Evolutionary conservation across 2,113 vertebrate genomes (phyloP).

Genomic region (Vidua macroura): DNA sequence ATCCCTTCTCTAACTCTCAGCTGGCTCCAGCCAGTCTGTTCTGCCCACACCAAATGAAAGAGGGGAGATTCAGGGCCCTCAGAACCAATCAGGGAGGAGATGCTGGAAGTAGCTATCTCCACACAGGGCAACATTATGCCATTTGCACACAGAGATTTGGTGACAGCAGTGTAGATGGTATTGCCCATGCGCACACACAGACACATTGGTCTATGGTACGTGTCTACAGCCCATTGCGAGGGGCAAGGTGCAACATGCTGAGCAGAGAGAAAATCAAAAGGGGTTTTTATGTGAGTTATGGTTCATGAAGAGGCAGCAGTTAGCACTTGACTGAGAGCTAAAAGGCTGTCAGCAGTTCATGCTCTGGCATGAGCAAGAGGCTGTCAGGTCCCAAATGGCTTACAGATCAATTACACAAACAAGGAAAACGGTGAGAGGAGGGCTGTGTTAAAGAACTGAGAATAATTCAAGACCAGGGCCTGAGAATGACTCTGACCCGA

Average conservation of each 20-base stretch:
- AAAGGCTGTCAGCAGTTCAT: background rate
- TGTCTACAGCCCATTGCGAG: background rate
- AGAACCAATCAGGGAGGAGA: accelerated
- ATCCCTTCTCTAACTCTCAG: background rate
- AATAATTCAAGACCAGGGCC: background rate
- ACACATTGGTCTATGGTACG: accelerated
- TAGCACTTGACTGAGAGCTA: background rate
- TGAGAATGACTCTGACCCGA: background rate
- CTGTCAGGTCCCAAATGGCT: background rate
- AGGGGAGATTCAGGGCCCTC: background rate
- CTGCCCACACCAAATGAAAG: background rate
- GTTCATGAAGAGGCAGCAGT: background rate
- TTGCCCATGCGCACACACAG: accelerated
- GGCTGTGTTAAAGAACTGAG: background rate
- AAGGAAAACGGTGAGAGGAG: background rate
- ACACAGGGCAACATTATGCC: background rate
- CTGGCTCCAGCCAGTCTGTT: background rate
- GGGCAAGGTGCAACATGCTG: background rate
- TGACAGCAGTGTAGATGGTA: background rate
- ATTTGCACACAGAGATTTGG: accelerated
- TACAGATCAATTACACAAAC: background rate
- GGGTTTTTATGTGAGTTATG: background rate
- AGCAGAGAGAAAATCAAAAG: background rate
- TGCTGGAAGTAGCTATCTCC: background rate
- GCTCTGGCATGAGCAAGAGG: background rate